Base-by-base conservation (phyloP, 2,888 invertebrate species). In the Spodoptera exigua region DNA sequence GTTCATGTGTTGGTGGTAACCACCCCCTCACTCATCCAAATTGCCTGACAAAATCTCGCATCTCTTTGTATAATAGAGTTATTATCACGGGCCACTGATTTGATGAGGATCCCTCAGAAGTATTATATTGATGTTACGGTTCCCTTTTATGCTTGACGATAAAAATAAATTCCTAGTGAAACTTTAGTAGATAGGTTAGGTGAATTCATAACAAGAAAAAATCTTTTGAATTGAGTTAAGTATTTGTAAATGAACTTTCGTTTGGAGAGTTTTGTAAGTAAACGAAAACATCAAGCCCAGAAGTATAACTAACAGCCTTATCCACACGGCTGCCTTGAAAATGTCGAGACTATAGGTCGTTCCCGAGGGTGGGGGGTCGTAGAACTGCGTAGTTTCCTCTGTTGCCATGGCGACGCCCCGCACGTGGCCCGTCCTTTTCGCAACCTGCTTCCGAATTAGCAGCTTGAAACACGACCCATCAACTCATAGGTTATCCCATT, bases 361-460 rank as follows among this genome's bases (percentile, higher is more conserved):
- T 76, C 60, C 65, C 74, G 52, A 70, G 78, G 78, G 80, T 69
- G 82, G 82, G 81, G 86, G 84, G 81, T 83, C 81, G 81, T 84
- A 80, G 83, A 90, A 91, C 84, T 88, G 86, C 89, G 92, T 88
- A 92, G 89, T 91, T 92, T 92, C 89, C 89, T 83, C 81, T 57
- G 93, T 94, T 90, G 84, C 86, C 85, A 92, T 93, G 86, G 85
- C 84, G 86, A 94, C 93, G 84, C 91, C 92, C 91, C 84, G 90
- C 90, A 89, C 88, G 86, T 89, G 89, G 84, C 77, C 76, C 79
- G 65, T 59, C 74, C 79, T 80, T 85, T 86, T 84, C 73, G 80
- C 83, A 85, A 81, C 76, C 82, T 81, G 80, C 85, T 79, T 83
- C 74, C 73, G 84, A 89, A 88, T 90, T 88, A 87, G 86, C 83